phyloP scores from a whole-genome alignment of 2,797 vertebrate genomes.

The Mus spretus region DNA sequence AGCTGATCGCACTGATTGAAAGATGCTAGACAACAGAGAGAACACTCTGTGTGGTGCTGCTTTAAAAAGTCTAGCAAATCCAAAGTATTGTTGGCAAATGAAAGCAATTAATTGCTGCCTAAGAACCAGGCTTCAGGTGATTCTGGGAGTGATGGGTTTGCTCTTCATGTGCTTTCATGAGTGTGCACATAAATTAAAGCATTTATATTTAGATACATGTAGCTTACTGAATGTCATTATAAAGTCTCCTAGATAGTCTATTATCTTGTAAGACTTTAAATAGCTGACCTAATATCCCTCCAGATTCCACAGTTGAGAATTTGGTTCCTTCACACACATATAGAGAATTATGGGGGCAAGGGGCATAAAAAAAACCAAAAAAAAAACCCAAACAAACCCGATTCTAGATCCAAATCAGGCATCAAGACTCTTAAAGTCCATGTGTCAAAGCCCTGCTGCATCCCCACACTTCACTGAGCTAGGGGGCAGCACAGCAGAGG shows the following conservation, averaged over 20 bases:
- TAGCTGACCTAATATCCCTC: constrained; percentile 22
- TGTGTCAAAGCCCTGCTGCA: constrained; percentile 50
- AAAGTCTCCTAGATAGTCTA: constrained; percentile 53
- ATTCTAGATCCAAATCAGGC: constrained; percentile 58
- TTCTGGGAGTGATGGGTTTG: background rate
- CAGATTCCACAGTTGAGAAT: constrained; percentile 29
- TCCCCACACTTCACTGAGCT: constrained; percentile 51
- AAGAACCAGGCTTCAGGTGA: background rate
- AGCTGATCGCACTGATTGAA: constrained; percentile 26
- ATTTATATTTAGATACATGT: constrained; percentile 45
- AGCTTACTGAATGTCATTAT: constrained; percentile 51
- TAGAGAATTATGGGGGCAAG: constrained; percentile 10
- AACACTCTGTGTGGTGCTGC: background rate
- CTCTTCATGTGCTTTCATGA: constrained; percentile 23
- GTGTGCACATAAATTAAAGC: background rate
- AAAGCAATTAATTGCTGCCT: constrained; percentile 30
- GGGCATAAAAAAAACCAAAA: background rate
- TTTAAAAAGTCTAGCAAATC: constrained; percentile 61
- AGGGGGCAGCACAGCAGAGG: background rate
- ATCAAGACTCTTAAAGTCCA: constrained; percentile 39
- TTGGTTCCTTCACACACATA: constrained; percentile 48
- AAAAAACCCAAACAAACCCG: background rate
- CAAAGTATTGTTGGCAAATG: constrained; percentile 36
- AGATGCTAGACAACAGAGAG: background rate
- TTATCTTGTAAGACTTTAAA: constrained; percentile 62